phyloP scores from a whole-genome alignment of 30 jellyfish, hydroid and myxozoan species.

The Chrysaora quinquecirrha region DNA sequence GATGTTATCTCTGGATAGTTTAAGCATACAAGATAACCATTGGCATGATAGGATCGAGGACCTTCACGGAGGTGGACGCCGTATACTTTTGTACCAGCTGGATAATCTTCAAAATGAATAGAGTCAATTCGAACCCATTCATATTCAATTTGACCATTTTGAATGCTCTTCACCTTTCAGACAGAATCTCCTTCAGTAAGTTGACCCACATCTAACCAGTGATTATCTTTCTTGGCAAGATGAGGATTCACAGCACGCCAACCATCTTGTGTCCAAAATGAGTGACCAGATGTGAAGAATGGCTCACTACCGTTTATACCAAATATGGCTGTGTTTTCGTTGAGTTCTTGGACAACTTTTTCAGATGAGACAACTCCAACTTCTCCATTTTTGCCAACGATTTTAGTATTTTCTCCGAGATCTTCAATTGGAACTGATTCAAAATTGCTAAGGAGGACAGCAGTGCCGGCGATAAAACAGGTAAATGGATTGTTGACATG shows the following conservation, averaged over 20 bases:
- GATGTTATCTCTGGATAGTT: conserved; percentile 54
- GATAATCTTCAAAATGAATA: conserved; percentile 16
- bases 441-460: conserved; percentile 8
- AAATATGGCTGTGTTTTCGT: conserved; percentile 35
- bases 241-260: conserved; percentile 73
- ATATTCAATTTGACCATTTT: conserved; percentile 4
- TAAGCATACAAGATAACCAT: conserved; percentile 41
- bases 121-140: conserved; percentile 30
- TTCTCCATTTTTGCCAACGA: conserved; percentile 16
- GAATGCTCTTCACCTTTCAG: conserved; percentile 6
- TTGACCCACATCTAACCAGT: conserved; percentile 62
- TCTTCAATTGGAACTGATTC: conserved; percentile 17
- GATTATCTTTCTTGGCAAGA: conserved; percentile 29
- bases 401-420: conserved; percentile 12
- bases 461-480: conserved; percentile 31
- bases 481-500: neutral
- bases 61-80: conserved; percentile 67
- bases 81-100: conserved; percentile 47
- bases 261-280: conserved; percentile 72
- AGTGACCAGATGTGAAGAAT: conserved; percentile 43
- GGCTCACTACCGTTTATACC: conserved; percentile 44
- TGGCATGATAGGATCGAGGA: conserved; percentile 56
- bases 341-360: conserved; percentile 14
- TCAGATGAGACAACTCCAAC: conserved; percentile 42
- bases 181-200: conserved; percentile 55